These are phyloP conservation scores for Mesopsocus fuscifrons DNA, from an alignment of 2,888 invertebrate genomes.

Conservation along the genomic window DNA sequence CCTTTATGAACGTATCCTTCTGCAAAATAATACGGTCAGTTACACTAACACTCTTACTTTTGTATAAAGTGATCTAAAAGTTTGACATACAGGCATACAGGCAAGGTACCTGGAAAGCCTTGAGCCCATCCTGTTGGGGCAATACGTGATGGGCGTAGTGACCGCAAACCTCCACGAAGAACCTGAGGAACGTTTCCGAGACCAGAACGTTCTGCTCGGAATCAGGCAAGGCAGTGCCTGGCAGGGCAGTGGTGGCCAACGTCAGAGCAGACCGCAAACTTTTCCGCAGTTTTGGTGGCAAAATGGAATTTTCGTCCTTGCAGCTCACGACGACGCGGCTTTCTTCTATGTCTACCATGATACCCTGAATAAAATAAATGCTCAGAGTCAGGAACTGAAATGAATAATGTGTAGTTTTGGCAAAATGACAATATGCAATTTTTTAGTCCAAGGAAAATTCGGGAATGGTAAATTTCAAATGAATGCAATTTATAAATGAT, in stretches of 20 bases:
- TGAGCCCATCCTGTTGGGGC: conserved; percentile 17
- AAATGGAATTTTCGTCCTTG: conserved; percentile 57
- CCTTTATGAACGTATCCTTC: conserved; percentile 52
- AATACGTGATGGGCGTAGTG: conserved; percentile 42
- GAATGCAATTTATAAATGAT: no score
- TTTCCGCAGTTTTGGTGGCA: conserved; percentile 48
- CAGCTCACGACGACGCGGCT: conserved; percentile 40
- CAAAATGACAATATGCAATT: no score
- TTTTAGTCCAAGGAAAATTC: no score
- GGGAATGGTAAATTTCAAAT: no score
- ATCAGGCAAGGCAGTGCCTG: conserved; percentile 29
- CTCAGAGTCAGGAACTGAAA: no score
- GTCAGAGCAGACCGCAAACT: conserved; percentile 40
- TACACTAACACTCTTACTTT: no score
- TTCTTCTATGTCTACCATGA: conserved; percentile 53
- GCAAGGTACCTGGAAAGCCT: conserved; percentile 11
- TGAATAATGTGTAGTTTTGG: no score
- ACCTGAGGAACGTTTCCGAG: conserved; percentile 56
- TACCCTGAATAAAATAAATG: conserved; percentile 32
- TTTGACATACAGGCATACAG: no score
- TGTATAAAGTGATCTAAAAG: no score
- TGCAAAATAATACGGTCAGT: conserved; percentile 26
- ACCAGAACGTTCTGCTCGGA: conserved; percentile 48
- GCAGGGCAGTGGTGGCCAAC: conserved; percentile 23
- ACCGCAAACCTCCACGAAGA: conserved; percentile 57